Evolutionary conservation across 2,888 invertebrate genomes (phyloP), one percentile per base, ranked within the genome.

Genomic region (Minunthozetes semirufus): DNA sequence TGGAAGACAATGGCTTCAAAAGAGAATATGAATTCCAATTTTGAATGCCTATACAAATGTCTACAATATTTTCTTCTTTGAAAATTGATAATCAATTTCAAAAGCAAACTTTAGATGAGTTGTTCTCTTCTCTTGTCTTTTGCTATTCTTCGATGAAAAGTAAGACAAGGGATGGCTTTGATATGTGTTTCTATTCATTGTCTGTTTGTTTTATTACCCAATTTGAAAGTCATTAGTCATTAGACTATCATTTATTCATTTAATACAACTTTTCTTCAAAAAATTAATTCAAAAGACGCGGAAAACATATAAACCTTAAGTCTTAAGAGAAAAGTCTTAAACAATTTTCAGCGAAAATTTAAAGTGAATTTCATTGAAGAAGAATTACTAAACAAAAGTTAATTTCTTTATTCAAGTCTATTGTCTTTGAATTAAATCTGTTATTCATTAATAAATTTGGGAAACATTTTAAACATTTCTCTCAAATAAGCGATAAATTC

Each of bases 221-320:
- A 56, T 56, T 56, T 56, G 22, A 56, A 56, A 56, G 22, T 25
- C 56, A 56, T 56, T 56, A 56, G 22, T 25, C 56, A 56, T 56
- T 56, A 56, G 25, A 50, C 17, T 50, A 50, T 56, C n/a, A 56
- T 56, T 56, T 25, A 56, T 56, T 56, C 25, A 19, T 22, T 56
- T 56, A 3, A 9, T 56, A 56, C 9, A 25, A 56, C 2, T 56
- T 22, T 56, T 56, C 13, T 56, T 22, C 4, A 25, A 22, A 25
- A 22, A 56, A 56, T 22, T 22, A 25, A 22, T 22, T 56, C 56
- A 56, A 25, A 25, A 56, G 19, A 56, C 25, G 56, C 56, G 56
- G 56, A 56, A 56, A 56, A 56, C 56, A 50, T 50, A 19, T 50
- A 33, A n/a, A n/a, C n/a, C n/a, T n/a, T n/a, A n/a, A n/a, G n/a